Evolutionary conservation across 1,140 invertebrate species (phyloP).

Genomic region (Musca domestica): DNA sequence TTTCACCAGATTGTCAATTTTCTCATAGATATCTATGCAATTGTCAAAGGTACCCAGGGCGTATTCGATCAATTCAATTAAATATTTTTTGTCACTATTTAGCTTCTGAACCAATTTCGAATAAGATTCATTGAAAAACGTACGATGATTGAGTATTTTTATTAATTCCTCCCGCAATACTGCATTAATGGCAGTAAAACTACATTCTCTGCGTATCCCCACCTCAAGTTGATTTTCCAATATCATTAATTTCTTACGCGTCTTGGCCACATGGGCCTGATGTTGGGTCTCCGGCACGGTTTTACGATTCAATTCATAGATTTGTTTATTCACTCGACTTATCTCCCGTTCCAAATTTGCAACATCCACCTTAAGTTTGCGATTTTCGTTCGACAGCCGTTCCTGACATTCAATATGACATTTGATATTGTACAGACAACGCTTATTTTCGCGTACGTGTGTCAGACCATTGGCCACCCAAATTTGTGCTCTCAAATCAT

Average conservation of each 20-base stretch:
- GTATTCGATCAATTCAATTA: constrained; percentile 32
- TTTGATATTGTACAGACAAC: constrained; percentile 23
- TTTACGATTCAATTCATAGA: constrained; percentile 28
- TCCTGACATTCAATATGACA: constrained; percentile 30
- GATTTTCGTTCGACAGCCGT: constrained; percentile 25
- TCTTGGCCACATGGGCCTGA: constrained; percentile 21
- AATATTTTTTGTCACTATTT: constrained; percentile 32
- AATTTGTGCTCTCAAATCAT: constrained; percentile 46
- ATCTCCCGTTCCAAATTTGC: constrained; percentile 28
- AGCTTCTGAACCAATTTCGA: constrained; percentile 27
- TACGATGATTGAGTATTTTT: constrained; percentile 28
- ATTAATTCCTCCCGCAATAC: constrained; percentile 26
- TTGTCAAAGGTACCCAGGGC: constrained; percentile 28
- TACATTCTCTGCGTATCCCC: constrained; percentile 26
- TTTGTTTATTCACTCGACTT: constrained; percentile 26
- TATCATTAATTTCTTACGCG: constrained; percentile 24
- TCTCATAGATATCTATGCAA: constrained; percentile 29
- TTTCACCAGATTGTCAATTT: constrained; percentile 25
- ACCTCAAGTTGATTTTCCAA: constrained; percentile 31
- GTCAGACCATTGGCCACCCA: constrained; percentile 43
- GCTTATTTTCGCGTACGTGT: constrained; percentile 18
- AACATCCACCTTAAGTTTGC: constrained; percentile 24
- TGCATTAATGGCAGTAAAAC: constrained; percentile 24
- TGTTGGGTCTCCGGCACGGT: constrained; percentile 30
- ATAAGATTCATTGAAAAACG: constrained; percentile 30